A percentile compares a stretch with the other conserved stretches of the same genome.
These are phyloP conservation scores for Heliconius congener DNA, from an alignment of 1,140 invertebrate species.

Conservation along the genomic window DNA sequence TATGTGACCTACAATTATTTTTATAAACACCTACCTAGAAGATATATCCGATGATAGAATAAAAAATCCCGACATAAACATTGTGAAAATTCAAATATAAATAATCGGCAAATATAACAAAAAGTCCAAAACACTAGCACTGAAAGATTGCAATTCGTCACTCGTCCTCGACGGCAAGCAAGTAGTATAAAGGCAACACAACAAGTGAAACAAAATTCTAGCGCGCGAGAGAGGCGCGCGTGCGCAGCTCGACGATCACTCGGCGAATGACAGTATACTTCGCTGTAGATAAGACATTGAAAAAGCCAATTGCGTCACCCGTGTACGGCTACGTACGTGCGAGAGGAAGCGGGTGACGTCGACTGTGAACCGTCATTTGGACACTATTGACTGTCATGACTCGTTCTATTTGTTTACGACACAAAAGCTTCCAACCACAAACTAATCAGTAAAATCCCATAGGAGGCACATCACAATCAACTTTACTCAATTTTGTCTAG, in stretches of 20 bases:
- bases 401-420: constrained; percentile 68
- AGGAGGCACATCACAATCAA: background rate
- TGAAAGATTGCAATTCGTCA: constrained; percentile 68
- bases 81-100: constrained; percentile 50
- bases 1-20: constrained; percentile 59
- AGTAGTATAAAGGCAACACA: constrained; percentile 63
- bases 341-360: constrained; percentile 77
- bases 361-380: constrained; percentile 67
- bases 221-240: constrained; percentile 54
- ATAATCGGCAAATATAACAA: constrained; percentile 62
- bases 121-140: constrained; percentile 73
- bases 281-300: constrained; percentile 79
- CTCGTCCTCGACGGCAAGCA: constrained; percentile 72
- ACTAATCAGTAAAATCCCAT: constrained; percentile 32
- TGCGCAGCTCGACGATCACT: constrained; percentile 68
- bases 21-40: constrained; percentile 70
- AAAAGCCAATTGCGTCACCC: constrained; percentile 80
- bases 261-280: constrained; percentile 76
- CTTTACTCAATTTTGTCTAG: background rate
- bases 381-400: constrained; percentile 66
- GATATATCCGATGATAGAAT: constrained; percentile 72
- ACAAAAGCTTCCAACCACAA: constrained; percentile 47
- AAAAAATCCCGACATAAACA: constrained; percentile 77
- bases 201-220: constrained; percentile 70
- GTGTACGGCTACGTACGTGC: constrained; percentile 72